Percentiles rank a stretch among this genome's conserved stretches.
These are phyloP conservation scores for Oscheius sp. DNA, from an alignment of 2,888 invertebrate species.

Conservation along the genomic window DNA sequence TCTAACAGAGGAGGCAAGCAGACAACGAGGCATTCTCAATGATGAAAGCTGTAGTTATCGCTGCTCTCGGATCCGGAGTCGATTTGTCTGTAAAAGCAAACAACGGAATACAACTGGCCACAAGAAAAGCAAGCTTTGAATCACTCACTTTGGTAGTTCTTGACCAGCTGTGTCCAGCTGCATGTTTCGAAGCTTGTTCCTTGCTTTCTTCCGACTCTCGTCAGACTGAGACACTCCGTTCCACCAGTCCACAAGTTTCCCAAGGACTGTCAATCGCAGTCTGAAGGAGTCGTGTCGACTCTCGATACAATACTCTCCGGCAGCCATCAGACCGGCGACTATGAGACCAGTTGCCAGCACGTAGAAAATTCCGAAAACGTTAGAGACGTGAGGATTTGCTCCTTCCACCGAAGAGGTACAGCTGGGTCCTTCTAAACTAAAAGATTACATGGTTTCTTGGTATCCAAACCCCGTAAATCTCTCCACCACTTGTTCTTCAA, in stretches of 20 bases:
- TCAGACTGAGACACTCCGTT: slow-evolving; percentile 35
- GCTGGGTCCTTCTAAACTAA: slow-evolving; percentile 52
- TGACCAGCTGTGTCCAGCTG: slow-evolving; percentile 61
- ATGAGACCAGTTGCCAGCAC: slow-evolving; percentile 68
- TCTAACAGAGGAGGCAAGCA: no score
- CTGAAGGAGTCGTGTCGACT: slow-evolving; percentile 62
- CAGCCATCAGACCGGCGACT: slow-evolving; percentile 63
- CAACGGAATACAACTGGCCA: slow-evolving; percentile 20
- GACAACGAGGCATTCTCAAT: no score
- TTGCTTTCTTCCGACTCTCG: slow-evolving; percentile 39
- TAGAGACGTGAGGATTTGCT: slow-evolving; percentile 40
- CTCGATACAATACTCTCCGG: slow-evolving; percentile 69
- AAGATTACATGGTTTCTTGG: neutral
- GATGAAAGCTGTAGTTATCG: no score
- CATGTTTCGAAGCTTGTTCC: slow-evolving; percentile 56
- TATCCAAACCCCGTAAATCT: slow-evolving; percentile 51
- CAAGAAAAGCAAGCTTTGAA: neutral
- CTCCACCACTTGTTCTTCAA: slow-evolving; percentile 73
- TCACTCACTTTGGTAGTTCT: slow-evolving; percentile 39
- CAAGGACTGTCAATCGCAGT: slow-evolving; percentile 61
- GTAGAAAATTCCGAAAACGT: slow-evolving; percentile 67
- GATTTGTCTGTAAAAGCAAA: neutral
- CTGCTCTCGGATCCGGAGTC: no score
- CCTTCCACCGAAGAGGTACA: slow-evolving; percentile 41
- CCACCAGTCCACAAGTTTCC: slow-evolving; percentile 60